Base-by-base conservation (phyloP, 2,113 vertebrate species). In the Lampris megalopsis region DNA sequence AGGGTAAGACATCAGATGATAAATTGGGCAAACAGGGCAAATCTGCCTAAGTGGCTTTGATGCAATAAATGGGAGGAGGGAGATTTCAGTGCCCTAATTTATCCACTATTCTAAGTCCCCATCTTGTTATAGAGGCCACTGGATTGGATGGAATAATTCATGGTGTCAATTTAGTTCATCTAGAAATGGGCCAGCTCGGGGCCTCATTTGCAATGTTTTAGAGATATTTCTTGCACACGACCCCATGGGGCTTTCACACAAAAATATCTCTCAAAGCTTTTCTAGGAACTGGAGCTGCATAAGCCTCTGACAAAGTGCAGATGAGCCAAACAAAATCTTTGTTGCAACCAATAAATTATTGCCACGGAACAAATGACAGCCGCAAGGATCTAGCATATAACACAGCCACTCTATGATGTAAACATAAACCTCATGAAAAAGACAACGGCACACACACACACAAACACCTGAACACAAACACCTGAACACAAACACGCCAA, bases 121-220 rank as follows among this genome's bases (percentile, higher is more conserved):
- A 56, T 64, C 86, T 90, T 45, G 73, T 90, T 90, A 85, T 73
- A 48, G 75, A 86, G 80, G 83, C 83, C 83, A 82, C 82, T 84
- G 77, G 83, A 84, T 74, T 68, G 80, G 48, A 86, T 80, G 80
- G 80, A 87, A 90, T 90, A 88, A 90, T 85, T 92, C 81, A 90
- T 87, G 69, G 81, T 87, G 88, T 91, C 89, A 92, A 91, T 92
- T 92, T 88, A 88, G 70, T 79, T 89, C 81, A 77, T 73, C 56
- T 72, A 59, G 77, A 91, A 91, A 79, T 88, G 86, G 90, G 85
- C 88, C 90, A 92, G 89, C 87, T 81, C 80, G 89, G 86, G 90
- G 84, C 85, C 90, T 89, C 78, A 91, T 91, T 91, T 91, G 82
- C 83, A 86, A 88, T 89, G 73, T 91, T 88, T 86, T 77, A 76